These are phyloP conservation scores for Potamarius usumacintae DNA, from an alignment of 2,113 vertebrate species.

Conservation along the genomic window DNA sequence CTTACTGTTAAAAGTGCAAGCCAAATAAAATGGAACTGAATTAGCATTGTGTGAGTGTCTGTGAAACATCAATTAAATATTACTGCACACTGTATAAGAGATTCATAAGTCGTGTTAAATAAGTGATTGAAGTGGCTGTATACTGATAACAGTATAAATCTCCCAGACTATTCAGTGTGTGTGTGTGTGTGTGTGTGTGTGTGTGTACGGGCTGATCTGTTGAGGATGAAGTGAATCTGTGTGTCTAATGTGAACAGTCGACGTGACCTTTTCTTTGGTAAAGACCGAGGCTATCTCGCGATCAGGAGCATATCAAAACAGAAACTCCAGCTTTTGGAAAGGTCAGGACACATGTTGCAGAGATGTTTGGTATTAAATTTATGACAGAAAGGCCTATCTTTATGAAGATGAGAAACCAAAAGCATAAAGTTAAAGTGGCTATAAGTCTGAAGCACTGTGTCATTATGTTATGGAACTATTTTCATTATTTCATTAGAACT, in stretches of 20 bases:
- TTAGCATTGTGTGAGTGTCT: neutral
- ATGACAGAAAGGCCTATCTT: slow-evolving; percentile 54
- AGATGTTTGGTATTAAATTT: slow-evolving; percentile 83
- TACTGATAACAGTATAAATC: neutral
- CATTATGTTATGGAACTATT: no score
- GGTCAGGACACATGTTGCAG: slow-evolving; percentile 94
- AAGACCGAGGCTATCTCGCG: slow-evolving; percentile 82
- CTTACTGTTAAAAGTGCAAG: neutral
- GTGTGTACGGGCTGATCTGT: slow-evolving; percentile 3
- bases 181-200: neutral
- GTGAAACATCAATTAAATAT: neutral
- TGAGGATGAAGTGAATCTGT: slow-evolving; percentile 60
- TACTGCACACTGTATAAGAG: neutral
- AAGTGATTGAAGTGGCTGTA: neutral
- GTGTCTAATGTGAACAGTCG: slow-evolving; percentile 74
- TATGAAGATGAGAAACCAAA: slow-evolving; percentile 46
- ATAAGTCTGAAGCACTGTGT: neutral
- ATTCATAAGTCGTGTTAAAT: neutral
- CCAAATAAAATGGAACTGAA: neutral
- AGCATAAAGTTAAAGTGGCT: neutral
- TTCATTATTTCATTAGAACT: neutral
- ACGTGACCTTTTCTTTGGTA: slow-evolving; percentile 90
- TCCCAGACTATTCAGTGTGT: neutral
- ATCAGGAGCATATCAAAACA: slow-evolving; percentile 87
- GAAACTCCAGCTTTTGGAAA: slow-evolving; percentile 92